phyloP scores from a whole-genome alignment of 2,797 vertebrate genomes.

The Eospalax fontanierii region DNA sequence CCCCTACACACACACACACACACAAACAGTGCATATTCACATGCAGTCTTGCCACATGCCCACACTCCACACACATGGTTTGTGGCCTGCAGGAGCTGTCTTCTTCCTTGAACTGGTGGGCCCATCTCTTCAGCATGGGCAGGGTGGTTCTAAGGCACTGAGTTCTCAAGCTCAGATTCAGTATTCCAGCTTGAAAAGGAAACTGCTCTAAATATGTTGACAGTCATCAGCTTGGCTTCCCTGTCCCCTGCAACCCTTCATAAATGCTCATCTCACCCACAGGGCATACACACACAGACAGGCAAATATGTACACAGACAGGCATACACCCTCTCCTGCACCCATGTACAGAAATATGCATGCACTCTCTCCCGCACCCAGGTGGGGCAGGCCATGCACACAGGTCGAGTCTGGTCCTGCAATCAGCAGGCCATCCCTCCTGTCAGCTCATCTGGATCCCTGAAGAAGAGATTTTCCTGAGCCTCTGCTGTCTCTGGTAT shows the following conservation, averaged over 20 bases:
- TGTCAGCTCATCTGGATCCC: accelerated
- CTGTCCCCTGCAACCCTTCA: no score
- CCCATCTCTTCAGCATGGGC: neutral
- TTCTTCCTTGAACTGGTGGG: no score
- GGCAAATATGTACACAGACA: neutral
- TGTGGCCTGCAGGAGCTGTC: no score
- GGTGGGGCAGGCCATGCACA: no score
- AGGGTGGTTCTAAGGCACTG: neutral
- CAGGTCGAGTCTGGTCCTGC: accelerated
- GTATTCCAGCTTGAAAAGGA: neutral
- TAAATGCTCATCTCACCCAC: neutral
- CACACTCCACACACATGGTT: neutral
- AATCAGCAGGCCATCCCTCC: neutral
- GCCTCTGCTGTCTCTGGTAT: neutral
- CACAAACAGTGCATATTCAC: neutral
- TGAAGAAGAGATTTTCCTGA: neutral
- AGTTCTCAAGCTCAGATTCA: neutral
- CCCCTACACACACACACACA: neutral
- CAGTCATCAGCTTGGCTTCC: accelerated
- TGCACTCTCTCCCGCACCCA: neutral
- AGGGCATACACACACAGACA: neutral
- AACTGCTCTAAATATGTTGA: accelerated
- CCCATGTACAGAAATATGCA: neutral
- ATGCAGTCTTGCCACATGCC: neutral
- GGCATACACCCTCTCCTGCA: neutral